A percentile compares a stretch with the other conserved stretches of the same genome.
These are phyloP conservation scores for Numenius arquata DNA, from an alignment of 2,113 vertebrate species.

Conservation along the genomic window DNA sequence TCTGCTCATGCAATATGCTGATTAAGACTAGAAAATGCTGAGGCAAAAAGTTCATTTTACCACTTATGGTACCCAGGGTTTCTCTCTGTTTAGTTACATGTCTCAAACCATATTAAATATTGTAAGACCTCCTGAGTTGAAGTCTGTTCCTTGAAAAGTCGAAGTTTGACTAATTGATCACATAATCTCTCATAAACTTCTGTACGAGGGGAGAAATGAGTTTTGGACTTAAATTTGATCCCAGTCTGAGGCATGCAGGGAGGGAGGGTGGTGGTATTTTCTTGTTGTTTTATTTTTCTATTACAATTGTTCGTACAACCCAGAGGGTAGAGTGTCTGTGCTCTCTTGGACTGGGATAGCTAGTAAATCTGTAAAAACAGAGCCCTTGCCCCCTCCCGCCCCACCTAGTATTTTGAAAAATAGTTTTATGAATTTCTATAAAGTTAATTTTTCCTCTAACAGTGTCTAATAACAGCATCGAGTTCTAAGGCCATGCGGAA, in stretches of 20 bases:
- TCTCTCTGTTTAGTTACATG: slow-evolving; percentile 17
- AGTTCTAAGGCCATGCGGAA: not conserved
- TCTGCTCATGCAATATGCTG: slow-evolving; percentile 30
- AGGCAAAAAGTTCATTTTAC: slow-evolving; percentile 9
- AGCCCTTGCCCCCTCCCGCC: not conserved
- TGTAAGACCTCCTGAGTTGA: slow-evolving; percentile 9
- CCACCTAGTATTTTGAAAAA: not conserved
- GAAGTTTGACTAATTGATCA: not conserved
- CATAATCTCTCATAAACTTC: not conserved
- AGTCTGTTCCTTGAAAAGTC: not conserved
- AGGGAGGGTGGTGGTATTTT: not conserved
- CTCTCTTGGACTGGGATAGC: not conserved
- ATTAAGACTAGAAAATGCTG: slow-evolving; percentile 52
- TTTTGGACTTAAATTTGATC: not conserved
- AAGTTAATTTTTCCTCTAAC: not conserved
- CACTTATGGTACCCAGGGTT: not conserved
- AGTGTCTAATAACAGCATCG: not conserved
- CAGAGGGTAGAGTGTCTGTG: not conserved
- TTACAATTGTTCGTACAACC: not conserved
- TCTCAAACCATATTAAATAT: slow-evolving; percentile 23
- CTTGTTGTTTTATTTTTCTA: not conserved
- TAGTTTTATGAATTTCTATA: not conserved
- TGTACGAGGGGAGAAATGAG: not conserved
- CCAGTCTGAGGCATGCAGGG: not conserved
- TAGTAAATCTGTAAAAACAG: not conserved